Evolutionary conservation across 2,113 vertebrate species (phyloP).

Genomic region (Xenus cinereus): DNA sequence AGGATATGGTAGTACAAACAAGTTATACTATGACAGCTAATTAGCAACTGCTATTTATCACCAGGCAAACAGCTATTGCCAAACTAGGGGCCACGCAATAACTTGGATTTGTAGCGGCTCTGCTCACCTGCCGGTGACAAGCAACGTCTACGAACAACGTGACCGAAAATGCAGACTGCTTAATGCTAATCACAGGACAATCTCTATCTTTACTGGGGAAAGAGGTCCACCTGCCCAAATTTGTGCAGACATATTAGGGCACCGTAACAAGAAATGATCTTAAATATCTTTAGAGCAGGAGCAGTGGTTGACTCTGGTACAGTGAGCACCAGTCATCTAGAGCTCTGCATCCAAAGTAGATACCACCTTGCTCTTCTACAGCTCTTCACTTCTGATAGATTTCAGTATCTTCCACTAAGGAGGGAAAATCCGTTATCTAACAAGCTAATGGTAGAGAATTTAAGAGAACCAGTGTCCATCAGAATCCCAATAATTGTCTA

Average conservation of each 20-base stretch:
- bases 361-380: neutral
- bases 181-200: neutral
- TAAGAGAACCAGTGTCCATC: neutral
- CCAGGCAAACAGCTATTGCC: neutral
- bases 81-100: neutral
- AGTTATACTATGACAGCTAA: neutral
- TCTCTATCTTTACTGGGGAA: neutral
- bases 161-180: neutral
- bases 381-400: neutral
- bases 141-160: neutral
- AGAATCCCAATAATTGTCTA: neutral
- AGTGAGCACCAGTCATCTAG: neutral
- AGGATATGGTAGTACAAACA: neutral
- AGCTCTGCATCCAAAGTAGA: neutral
- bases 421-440: neutral
- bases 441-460: neutral
- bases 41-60: neutral
- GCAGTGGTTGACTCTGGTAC: neutral
- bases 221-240: neutral
- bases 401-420: neutral
- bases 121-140: neutral
- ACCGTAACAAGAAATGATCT: neutral
- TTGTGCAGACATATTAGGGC: neutral
- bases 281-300: neutral
- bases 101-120: neutral